phyloP scores from a whole-genome alignment of 92 coral and sea anemone genomes.

The Epizoanthus rinbou region DNA sequence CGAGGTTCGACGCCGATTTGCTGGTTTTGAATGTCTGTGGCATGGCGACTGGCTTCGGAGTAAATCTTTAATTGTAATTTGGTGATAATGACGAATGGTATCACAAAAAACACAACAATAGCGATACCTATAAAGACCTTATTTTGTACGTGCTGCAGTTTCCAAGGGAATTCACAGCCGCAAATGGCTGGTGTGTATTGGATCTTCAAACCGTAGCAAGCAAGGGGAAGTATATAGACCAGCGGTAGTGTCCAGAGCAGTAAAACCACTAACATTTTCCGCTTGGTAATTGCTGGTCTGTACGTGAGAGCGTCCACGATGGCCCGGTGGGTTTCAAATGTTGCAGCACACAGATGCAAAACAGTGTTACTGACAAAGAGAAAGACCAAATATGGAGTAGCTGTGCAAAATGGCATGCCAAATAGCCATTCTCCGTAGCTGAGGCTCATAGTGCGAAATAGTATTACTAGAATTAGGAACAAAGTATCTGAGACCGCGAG shows the following conservation, averaged over 20 bases:
- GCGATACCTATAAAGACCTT: not conserved
- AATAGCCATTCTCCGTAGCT: conserved; percentile 7
- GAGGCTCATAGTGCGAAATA: conserved; percentile 9
- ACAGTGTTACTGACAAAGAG: not conserved
- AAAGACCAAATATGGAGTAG: not conserved
- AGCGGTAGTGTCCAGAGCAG: conserved; percentile 18
- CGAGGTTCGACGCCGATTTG: not conserved
- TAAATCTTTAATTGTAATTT: not conserved
- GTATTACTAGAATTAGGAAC: not conserved
- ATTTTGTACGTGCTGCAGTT: not conserved
- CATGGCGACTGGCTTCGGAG: conserved; percentile 2
- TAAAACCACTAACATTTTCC: not conserved
- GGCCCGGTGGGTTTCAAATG: conserved; percentile 5
- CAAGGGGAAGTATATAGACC: not conserved
- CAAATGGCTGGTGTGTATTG: conserved; percentile 18
- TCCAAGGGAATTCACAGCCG: conserved; percentile 19
- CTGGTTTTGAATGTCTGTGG: not conserved
- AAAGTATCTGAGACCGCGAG: conserved; percentile 15
- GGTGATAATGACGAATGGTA: not conserved
- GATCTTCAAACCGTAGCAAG: not conserved
- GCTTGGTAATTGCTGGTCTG: not conserved
- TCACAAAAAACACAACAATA: not conserved
- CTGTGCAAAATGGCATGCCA: not conserved
- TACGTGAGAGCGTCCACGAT: not conserved
- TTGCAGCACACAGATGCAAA: conserved; percentile 10